Base-by-base conservation (phyloP, 64 coral and sea anemone species). In the Actinia tenebrosa region DNA sequence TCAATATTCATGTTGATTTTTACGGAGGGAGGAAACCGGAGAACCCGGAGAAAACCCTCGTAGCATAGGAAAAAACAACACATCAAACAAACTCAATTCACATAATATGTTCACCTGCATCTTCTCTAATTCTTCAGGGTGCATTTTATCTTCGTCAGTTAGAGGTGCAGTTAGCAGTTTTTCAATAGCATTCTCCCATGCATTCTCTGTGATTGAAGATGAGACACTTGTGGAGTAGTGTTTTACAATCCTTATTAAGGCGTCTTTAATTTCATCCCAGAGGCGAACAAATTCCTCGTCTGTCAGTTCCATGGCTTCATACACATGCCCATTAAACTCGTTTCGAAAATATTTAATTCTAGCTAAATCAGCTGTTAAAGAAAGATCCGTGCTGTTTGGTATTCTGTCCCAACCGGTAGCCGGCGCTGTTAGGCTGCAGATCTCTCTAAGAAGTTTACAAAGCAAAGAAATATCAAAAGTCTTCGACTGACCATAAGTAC, bases 301-400 rank as follows among this genome's bases (percentile, higher is more conserved):
- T 16, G 30, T 18, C 22, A 89, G 37, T 82, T 56, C 77, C 62
- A 66, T 66, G 7, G 26, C 61, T 16, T 18, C 79, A 44, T 79
- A 20, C 3, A 83, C 64, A 44, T 89, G 77, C 37, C 45, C 87
- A 59, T 83, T 22, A 26, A 89, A 20, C 19, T 80, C 22, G 58
- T 89, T 89, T 25, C 87, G 55, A 22, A 23, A 89, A 83, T 23
- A 89, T 37, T 89, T 89, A 16, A 89, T 60, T 20, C 87, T 56
- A 16, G 54, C 87, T 58, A 89, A 30, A 59, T 89, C 27, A 10
- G 87, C 87, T 82, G 62, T 55, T 16, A 37, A 44, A 25, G 27
- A 82, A 18, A 66, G 3, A 56, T 89, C 87, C 45, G 87, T 82
- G 62, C 17, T 44, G 5, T 18, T 66, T 44, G 87, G 86, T 14